A percentile compares a stretch with the other conserved stretches of the same genome.
Conservation (phyloP, 2,797 vertebrate genomes). For the Danio tinwini region DNA sequence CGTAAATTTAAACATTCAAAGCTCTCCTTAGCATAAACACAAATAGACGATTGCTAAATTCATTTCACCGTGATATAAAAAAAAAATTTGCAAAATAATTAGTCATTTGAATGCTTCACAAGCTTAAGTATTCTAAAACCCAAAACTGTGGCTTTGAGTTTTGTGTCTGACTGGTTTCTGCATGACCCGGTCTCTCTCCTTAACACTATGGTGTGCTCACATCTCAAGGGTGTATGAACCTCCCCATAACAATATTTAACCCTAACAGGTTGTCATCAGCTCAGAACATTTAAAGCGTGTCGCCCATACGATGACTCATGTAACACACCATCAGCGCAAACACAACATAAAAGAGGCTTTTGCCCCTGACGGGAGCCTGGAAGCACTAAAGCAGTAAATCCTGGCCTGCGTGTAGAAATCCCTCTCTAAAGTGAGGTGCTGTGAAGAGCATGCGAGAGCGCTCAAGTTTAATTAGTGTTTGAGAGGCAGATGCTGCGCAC, state of each 20-base stretch:
- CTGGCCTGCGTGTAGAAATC: conserved; percentile 25
- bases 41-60: too few species aligned
- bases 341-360: conserved; percentile 41
- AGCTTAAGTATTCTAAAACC: conserved; percentile 32
- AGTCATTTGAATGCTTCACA: too few species aligned
- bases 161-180: conserved; percentile 3
- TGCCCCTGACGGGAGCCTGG: conserved; percentile 18
- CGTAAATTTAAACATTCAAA: too few species aligned
- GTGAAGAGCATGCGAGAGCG: conserved; percentile 28
- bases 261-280: conserved; percentile 35
- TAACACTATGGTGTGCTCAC: conserved; percentile 19
- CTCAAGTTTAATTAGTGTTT: conserved; percentile 28
- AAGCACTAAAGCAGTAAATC: conserved; percentile 36
- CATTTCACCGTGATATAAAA: too few species aligned
- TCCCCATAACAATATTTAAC: conserved; percentile 32
- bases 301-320: conserved; percentile 19
- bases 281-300: conserved; percentile 22
- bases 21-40: too few species aligned
- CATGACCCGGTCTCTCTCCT: conserved; percentile 20
- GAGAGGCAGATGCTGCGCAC: conserved; percentile 17
- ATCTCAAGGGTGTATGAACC: conserved; percentile 12
- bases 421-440: conserved; percentile 18
- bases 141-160: conserved; percentile 16
- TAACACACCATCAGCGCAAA: conserved; percentile 28
- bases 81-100: too few species aligned